phyloP scores from a whole-genome alignment of 2,888 invertebrate genomes.

The Flexamia atlantica region DNA sequence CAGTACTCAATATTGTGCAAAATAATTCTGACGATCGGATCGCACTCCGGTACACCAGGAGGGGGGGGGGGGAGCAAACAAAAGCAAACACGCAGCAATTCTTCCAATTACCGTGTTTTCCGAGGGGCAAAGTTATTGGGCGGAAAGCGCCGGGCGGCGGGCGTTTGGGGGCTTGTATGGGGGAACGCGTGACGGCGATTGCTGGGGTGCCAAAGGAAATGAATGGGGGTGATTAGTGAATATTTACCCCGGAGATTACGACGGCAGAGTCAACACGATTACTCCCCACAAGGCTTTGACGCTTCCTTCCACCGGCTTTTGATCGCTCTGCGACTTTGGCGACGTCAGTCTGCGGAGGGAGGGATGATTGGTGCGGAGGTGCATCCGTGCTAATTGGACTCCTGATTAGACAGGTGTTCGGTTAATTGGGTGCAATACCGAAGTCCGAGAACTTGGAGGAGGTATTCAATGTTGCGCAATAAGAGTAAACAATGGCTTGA shows the following conservation, averaged over 20 bases:
- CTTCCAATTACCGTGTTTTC: slow-evolving; percentile 45
- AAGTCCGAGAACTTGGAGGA: too few species aligned
- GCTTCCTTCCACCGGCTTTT: neutral
- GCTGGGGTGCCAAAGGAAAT: slow-evolving; percentile 22
- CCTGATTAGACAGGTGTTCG: too few species aligned
- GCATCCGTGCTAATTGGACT: too few species aligned
- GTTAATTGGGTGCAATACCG: too few species aligned
- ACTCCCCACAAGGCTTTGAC: slow-evolving; percentile 2
- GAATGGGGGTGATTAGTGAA: slow-evolving; percentile 45
- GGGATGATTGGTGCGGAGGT: too few species aligned
- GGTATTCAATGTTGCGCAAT: too few species aligned
- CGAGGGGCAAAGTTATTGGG: slow-evolving; percentile 23
- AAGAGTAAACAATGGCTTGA: too few species aligned
- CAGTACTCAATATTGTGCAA: neutral
- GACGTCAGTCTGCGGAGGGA: too few species aligned
- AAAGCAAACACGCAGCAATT: slow-evolving; percentile 24
- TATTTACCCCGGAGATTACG: slow-evolving; percentile 42
- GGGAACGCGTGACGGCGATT: neutral
- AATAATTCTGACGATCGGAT: neutral
- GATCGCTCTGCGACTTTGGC: too few species aligned
- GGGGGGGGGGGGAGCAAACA: neutral
- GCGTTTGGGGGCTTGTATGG: neutral
- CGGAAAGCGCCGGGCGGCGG: too few species aligned
- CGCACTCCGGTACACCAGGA: neutral
- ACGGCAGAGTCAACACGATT: slow-evolving; percentile 21